Conservation (phyloP, 2,797 vertebrate species). For the Euphonia xanthogaster region DNA sequence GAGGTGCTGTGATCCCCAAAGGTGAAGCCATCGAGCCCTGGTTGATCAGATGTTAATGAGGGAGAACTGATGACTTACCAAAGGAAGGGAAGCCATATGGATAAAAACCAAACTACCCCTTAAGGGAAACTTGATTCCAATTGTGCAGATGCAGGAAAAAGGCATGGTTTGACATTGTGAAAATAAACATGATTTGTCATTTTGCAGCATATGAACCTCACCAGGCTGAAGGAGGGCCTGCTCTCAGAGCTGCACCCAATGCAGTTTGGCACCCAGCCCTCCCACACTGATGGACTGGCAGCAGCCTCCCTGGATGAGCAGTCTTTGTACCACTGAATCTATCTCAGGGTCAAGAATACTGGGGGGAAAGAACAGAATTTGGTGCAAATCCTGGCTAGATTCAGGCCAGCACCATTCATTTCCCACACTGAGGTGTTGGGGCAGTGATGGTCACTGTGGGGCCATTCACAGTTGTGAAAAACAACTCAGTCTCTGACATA, state of each 20-base stretch:
- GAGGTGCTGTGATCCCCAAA: neutral
- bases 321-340: neutral
- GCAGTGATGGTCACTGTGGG: accelerated
- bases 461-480: neutral
- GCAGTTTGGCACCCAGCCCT: neutral
- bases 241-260: neutral
- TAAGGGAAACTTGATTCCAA: slow-evolving; percentile 25
- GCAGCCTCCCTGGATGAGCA: neutral
- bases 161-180: slow-evolving; percentile 25
- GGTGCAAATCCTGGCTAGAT: neutral
- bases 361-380: neutral
- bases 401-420: neutral
- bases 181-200: slow-evolving; percentile 51
- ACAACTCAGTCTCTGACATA: neutral
- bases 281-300: neutral
- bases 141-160: slow-evolving; percentile 6
- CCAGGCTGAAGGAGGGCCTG: neutral
- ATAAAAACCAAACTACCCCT: slow-evolving; percentile 32
- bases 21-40: neutral
- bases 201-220: slow-evolving; percentile 12
- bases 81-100: slow-evolving; percentile 45
- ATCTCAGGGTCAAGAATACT: neutral
- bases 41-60: slow-evolving; percentile 56
- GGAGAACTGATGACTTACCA: slow-evolving; percentile 36
- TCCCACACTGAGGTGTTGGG: neutral